Percentiles rank a stretch among this genome's conserved stretches.
Evolutionary conservation across 2,797 vertebrate genomes (phyloP).

Genomic region (Mus minutoides): DNA sequence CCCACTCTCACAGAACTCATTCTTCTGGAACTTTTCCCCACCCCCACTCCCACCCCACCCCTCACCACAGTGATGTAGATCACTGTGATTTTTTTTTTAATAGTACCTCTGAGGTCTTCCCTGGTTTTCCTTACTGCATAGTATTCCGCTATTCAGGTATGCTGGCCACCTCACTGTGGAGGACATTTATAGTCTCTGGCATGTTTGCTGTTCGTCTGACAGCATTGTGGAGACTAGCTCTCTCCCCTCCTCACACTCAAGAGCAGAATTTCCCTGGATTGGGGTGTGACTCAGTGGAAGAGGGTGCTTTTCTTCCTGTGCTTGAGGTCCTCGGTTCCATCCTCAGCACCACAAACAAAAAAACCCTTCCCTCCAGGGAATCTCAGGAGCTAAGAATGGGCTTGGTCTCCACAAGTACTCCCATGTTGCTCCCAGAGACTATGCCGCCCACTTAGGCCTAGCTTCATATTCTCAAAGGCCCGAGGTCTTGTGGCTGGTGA

Average conservation of each 20-base stretch:
- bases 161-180: background rate
- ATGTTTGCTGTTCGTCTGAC: background rate
- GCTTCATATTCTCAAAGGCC: background rate
- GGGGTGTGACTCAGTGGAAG: background rate
- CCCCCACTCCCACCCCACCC: background rate
- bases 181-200: accelerated
- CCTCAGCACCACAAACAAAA: background rate
- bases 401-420: background rate
- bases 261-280: background rate
- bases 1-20: too few species aligned
- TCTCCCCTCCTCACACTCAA: too few species aligned
- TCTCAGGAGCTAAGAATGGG: too few species aligned
- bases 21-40: background rate
- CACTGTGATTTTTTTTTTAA: background rate
- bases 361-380: background rate
- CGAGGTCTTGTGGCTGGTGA: background rate
- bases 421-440: background rate
- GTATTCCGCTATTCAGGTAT: background rate
- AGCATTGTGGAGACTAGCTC: too few species aligned
- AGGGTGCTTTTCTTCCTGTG: background rate
- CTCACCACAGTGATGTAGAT: background rate
- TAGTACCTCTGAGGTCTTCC: background rate
- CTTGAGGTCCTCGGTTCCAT: background rate
- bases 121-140: background rate
- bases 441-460: background rate